Conservation (phyloP, 2,888 invertebrate species). For the Drosophila pegasa region DNA sequence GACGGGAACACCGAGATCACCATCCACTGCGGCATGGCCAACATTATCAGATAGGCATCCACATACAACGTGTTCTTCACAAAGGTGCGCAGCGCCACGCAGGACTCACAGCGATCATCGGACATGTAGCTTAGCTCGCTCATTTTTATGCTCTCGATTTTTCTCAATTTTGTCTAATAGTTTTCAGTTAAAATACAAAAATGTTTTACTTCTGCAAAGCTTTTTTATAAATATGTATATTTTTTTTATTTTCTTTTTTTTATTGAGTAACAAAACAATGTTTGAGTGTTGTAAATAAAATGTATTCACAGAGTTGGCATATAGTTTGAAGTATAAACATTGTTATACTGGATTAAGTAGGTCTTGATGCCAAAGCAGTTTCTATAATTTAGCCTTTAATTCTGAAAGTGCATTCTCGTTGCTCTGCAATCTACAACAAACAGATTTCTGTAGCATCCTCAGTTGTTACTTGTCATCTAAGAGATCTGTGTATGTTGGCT, state of each 20-base stretch:
- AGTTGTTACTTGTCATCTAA: too few species aligned
- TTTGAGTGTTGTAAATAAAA: neutral
- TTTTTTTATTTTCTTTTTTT: neutral
- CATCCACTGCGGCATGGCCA: slow-evolving; percentile 59
- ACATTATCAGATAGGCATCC: slow-evolving; percentile 1
- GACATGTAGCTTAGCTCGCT: slow-evolving; percentile 14
- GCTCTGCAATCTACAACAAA: too few species aligned
- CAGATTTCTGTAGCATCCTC: too few species aligned
- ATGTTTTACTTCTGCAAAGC: neutral
- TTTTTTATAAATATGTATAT: neutral
- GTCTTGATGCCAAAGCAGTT: too few species aligned
- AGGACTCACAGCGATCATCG: neutral
- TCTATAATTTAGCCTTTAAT: too few species aligned
- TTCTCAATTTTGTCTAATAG: neutral
- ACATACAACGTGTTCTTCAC: slow-evolving; percentile 7
- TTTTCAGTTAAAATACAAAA: neutral
- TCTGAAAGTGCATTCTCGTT: too few species aligned
- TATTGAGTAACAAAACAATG: slow-evolving; percentile 2
- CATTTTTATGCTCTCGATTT: too few species aligned
- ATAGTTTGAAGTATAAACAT: neutral
- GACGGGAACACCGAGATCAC: slow-evolving; percentile 25
- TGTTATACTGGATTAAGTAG: too few species aligned
- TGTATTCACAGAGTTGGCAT: neutral
- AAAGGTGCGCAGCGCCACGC: slow-evolving; percentile 19
- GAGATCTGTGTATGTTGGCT: too few species aligned